Evolutionary conservation across 2,797 vertebrate genomes (phyloP).

Genomic region (Benthosema pterotum): DNA sequence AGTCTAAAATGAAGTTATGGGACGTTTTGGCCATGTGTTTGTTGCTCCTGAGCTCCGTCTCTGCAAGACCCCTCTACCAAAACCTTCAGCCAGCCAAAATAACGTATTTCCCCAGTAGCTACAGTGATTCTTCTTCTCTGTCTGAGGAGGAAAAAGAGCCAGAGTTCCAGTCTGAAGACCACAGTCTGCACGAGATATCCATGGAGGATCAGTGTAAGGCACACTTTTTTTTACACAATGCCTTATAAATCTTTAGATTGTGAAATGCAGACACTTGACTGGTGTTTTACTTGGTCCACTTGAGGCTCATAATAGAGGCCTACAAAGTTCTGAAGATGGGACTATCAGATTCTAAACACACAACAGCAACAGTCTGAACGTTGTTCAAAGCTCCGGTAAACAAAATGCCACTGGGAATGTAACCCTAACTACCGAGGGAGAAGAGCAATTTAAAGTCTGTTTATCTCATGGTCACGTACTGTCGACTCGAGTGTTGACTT

Average conservation of each 20-base stretch:
- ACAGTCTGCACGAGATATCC: slow-evolving; percentile 71
- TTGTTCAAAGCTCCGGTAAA: slow-evolving; percentile 1
- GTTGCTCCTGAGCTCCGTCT: slow-evolving; percentile 96
- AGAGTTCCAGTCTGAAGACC: slow-evolving; percentile 73
- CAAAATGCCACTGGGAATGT: slow-evolving; percentile 4
- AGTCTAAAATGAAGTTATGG: slow-evolving; percentile 99
- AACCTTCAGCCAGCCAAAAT: slow-evolving; percentile 86
- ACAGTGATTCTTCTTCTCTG: slow-evolving; percentile 76
- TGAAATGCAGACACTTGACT: slow-evolving; percentile 5
- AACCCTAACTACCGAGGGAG: background rate
- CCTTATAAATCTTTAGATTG: slow-evolving; percentile 7
- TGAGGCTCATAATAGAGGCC: background rate
- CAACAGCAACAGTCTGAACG: background rate
- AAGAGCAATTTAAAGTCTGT: slow-evolving; percentile 1
- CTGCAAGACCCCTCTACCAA: slow-evolving; percentile 89
- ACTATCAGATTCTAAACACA: background rate
- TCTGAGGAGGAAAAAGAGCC: slow-evolving; percentile 75
- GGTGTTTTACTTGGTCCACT: slow-evolving; percentile 12
- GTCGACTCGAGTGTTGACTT: slow-evolving; percentile 8
- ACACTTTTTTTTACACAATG: slow-evolving; percentile 5
- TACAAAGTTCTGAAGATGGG: background rate
- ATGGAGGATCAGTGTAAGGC: slow-evolving; percentile 81
- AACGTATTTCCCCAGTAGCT: slow-evolving; percentile 72
- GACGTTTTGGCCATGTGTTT: slow-evolving; percentile 97
- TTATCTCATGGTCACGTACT: background rate